These are phyloP conservation scores for Hormiphora californensis DNA, from an alignment of 37 sponge, comb jelly and placozoan species.

Conservation along the genomic window DNA sequence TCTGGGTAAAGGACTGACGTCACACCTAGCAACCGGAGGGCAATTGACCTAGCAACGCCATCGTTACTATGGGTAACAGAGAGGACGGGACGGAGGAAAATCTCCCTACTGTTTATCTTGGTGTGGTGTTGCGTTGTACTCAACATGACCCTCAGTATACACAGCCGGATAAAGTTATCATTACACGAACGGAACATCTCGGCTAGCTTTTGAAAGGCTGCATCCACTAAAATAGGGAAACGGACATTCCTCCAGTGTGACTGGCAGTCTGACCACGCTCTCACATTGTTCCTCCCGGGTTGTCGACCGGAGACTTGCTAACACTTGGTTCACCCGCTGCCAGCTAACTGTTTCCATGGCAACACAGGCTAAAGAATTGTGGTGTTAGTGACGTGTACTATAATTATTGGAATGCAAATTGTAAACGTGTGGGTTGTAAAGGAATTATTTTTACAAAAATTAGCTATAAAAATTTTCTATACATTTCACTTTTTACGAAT, in stretches of 20 bases:
- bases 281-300: conserved; percentile 25
- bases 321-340: conserved; percentile 43
- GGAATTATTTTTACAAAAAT: too few relatives aligned
- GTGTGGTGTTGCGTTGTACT: conserved; percentile 44
- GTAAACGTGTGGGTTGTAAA: too few relatives aligned
- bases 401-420: background rate
- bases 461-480: too few relatives aligned
- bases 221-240: conserved; percentile 40
- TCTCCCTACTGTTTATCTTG: conserved; percentile 15
- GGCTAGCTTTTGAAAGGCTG: conserved; percentile 15
- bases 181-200: conserved; percentile 18
- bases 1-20: conserved; percentile 20
- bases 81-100: conserved; percentile 43
- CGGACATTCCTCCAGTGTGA: conserved; percentile 14
- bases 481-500: too few relatives aligned
- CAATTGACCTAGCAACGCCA: conserved; percentile 2
- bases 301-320: background rate
- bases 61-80: conserved; percentile 37
- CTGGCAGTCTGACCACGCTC: conserved; percentile 8
- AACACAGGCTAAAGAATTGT: background rate
- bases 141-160: background rate
- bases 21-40: conserved; percentile 46
- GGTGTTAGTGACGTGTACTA: background rate
- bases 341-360: conserved; percentile 24
- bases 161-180: conserved; percentile 16